phyloP scores from a whole-genome alignment of 2,113 vertebrate species.

The Phainopepla nitens region DNA sequence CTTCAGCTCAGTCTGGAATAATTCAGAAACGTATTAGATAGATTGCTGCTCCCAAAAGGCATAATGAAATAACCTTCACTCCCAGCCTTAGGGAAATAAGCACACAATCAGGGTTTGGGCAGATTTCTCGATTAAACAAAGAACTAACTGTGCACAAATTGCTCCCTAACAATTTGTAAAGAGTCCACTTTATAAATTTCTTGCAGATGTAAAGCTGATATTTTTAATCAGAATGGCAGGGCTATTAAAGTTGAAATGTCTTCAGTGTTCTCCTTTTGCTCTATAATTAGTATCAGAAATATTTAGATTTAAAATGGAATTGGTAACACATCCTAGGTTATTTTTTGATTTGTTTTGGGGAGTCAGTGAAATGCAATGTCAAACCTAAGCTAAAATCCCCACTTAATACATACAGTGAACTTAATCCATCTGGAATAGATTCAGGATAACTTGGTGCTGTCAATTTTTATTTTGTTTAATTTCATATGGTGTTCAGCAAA shows the following conservation, averaged over 20 bases:
- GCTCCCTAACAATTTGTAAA: constrained; percentile 82
- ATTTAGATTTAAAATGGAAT: constrained; percentile 66
- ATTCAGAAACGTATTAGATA: constrained; percentile 89
- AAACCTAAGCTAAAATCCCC: constrained; percentile 28
- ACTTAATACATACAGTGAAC: constrained; percentile 20
- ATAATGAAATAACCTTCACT: constrained; percentile 88
- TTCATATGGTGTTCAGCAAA: constrained; percentile 61
- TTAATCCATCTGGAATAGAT: constrained; percentile 67
- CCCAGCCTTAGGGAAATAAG: constrained; percentile 81
- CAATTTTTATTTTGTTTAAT: constrained; percentile 72
- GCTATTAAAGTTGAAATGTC: constrained; percentile 63
- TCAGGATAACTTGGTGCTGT: constrained; percentile 63
- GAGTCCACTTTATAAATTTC: constrained; percentile 81
- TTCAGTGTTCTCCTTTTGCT: constrained; percentile 46
- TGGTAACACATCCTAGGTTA: constrained; percentile 55
- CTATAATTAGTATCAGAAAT: constrained; percentile 71
- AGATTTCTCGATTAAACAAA: constrained; percentile 83
- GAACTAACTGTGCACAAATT: constrained; percentile 83
- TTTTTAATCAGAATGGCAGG: constrained; percentile 70
- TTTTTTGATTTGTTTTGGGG: constrained; percentile 43
- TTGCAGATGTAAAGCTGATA: constrained; percentile 81
- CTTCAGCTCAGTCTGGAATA: constrained; percentile 83
- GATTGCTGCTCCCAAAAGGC: constrained; percentile 84
- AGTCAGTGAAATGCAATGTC: constrained; percentile 38
- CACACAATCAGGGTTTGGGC: constrained; percentile 80